Percentiles rank a stretch among this genome's conserved stretches.
phyloP scores from a whole-genome alignment of 2,113 vertebrate species.

The Thymallus thymallus region DNA sequence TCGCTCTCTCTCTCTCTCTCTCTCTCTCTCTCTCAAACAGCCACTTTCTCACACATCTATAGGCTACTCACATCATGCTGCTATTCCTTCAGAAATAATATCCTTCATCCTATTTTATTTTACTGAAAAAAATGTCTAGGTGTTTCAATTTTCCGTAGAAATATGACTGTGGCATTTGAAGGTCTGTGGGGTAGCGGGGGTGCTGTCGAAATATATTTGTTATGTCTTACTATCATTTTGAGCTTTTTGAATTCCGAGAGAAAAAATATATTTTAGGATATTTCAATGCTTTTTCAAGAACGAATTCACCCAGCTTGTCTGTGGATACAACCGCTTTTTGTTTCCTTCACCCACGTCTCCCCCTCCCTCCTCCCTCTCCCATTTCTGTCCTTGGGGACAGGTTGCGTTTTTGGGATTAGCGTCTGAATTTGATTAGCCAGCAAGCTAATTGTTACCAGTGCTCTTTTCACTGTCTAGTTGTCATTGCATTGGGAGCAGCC shows the following conservation, averaged over 20 bases:
- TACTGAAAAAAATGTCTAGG: no score
- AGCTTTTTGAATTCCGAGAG: not conserved
- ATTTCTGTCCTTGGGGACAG: constrained; percentile 10
- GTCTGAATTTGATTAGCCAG: constrained; percentile 21
- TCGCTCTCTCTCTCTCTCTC: not conserved
- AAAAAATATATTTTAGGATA: not conserved
- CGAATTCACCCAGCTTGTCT: not conserved
- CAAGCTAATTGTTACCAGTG: constrained; percentile 16
- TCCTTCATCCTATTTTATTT: no score
- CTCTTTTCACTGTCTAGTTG: constrained; percentile 13
- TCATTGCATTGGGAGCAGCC: not conserved
- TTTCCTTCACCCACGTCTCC: not conserved
- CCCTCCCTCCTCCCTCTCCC: not conserved
- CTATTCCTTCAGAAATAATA: no score
- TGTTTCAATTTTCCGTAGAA: no score
- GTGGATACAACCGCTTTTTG: not conserved
- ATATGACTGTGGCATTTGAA: no score
- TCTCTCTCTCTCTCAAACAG: not conserved
- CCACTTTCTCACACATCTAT: not conserved
- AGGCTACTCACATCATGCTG: no score
- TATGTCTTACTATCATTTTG: not conserved
- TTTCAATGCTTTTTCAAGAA: not conserved
- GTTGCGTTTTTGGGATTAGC: constrained; percentile 19
- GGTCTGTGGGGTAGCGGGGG: no score
- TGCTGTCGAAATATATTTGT: not conserved